Base-by-base conservation (phyloP, 2,797 vertebrate species). In the Anas capensis region DNA sequence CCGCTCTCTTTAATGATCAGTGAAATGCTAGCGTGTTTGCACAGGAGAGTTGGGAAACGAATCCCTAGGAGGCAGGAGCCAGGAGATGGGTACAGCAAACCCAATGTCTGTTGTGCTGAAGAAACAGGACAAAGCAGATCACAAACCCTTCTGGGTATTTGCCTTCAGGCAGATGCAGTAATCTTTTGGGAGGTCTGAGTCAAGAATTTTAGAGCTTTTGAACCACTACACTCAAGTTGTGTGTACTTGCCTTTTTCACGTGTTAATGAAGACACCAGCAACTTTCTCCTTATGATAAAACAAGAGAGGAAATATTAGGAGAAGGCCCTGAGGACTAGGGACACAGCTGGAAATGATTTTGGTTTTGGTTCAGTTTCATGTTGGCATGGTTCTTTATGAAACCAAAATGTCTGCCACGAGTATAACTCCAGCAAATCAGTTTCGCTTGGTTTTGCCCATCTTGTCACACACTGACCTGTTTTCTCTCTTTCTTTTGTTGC, bases 401-500 rank as follows among this genome's bases (percentile, higher is more conserved):
- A 53, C 36, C 34, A 10, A 12, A 48, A 10, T 1, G 34, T 2
- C 58, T 36, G 48, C 40, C 36, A 0, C 0, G n/a, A 13, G 49
- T 1, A 5, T 0, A 2, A 1, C 31, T 34, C 26, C 2, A 16
- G 16, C 33, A 5, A 23, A 14, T 17, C 24, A 4, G 7, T 27
- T 15, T 3, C 3, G 13, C 6, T 18, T 6, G 48, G 16, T 8
- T 70, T 54, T 11, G 29, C 70, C 61, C 2, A 0, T 36, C 18
- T 15, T 24, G 34, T 9, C 5, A 1, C 65, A 3, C 8, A 0
- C 36, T 34, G 19, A 34, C 62, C 82, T 48, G 29, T 77, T 33
- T 70, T 97, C 42, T 91, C 65, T 97, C 57, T 88, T 76, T 73
- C 46, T 92, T 34, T 90, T 71, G 31, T 27, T 86, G 53, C 98